phyloP scores from a whole-genome alignment of 2,113 vertebrate species.

The Ctenomys sociabilis region DNA sequence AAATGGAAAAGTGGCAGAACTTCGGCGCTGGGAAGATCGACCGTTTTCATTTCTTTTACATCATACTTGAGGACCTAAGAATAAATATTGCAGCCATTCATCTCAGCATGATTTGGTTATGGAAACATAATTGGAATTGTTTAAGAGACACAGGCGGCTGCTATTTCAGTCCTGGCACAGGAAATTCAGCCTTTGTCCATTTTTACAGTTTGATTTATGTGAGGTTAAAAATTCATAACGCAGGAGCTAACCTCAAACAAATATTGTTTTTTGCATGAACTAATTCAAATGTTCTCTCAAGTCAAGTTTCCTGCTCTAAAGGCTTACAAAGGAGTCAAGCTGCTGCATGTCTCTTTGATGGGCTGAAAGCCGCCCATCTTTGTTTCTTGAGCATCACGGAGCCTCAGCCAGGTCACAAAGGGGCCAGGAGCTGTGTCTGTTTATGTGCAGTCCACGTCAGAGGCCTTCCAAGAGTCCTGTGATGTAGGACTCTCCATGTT shows the following conservation, averaged over 20 bases:
- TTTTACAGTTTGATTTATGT: slow-evolving; percentile 84
- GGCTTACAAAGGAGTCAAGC: neutral
- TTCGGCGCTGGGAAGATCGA: neutral
- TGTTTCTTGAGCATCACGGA: neutral
- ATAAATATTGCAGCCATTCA: slow-evolving; percentile 74
- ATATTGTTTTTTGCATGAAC: slow-evolving; percentile 80
- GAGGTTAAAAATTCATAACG: slow-evolving; percentile 84
- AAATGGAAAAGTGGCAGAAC: neutral
- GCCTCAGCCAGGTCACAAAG: neutral
- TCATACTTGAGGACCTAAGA: slow-evolving; percentile 80
- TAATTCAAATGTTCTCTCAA: slow-evolving; percentile 33
- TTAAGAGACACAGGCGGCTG: slow-evolving; percentile 65
- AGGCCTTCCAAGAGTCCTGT: neutral
- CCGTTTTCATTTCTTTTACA: slow-evolving; percentile 49
- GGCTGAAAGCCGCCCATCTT: neutral
- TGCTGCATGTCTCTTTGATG: neutral
- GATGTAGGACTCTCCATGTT: neutral
- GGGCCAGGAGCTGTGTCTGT: rapidly evolving
- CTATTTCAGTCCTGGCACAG: slow-evolving; percentile 79
- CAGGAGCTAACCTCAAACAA: slow-evolving; percentile 77
- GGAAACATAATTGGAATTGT: slow-evolving; percentile 74
- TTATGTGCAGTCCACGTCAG: no score
- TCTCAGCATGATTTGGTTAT: slow-evolving; percentile 79
- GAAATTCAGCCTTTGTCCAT: slow-evolving; percentile 80
- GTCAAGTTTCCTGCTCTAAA: slow-evolving; percentile 36